Evolutionary conservation across 2,888 invertebrate species (phyloP).

Genomic region (Cosmia pyralina): DNA sequence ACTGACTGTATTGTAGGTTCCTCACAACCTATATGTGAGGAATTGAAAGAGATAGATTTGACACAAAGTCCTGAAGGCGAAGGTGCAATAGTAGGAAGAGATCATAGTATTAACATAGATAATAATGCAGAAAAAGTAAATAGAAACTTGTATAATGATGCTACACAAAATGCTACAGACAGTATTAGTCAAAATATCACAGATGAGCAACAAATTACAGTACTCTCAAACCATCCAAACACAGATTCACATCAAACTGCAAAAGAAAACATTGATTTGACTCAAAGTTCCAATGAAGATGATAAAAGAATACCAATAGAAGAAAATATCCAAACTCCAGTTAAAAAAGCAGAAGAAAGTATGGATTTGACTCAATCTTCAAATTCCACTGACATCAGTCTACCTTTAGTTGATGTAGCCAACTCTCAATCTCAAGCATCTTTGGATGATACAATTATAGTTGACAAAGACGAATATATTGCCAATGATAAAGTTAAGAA

Average conservation of each 20-base stretch:
- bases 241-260: background rate
- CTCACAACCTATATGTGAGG: conserved; percentile 62
- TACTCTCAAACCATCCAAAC: conserved; percentile 15
- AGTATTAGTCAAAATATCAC: conserved; percentile 31
- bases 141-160: background rate
- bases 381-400: conserved; percentile 69
- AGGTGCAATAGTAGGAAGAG: conserved; percentile 14
- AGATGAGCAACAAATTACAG: conserved; percentile 31
- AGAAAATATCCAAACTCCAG: conserved; percentile 21
- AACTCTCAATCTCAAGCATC: conserved; percentile 58
- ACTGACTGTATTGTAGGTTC: conserved; percentile 76
- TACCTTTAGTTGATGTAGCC: conserved; percentile 74
- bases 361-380: conserved; percentile 81
- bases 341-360: conserved; percentile 50
- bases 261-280: conserved; percentile 71
- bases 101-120: background rate
- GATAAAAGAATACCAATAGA: conserved; percentile 19
- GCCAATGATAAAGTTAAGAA: conserved; percentile 36
- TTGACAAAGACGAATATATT: conserved; percentile 66
- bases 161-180: conserved; percentile 1
- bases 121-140: conserved; percentile 9
- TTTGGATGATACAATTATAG: conserved; percentile 74
- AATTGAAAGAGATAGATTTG: conserved; percentile 70
- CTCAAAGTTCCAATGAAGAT: conserved; percentile 67
- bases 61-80: conserved; percentile 66